These are phyloP conservation scores for Glossophaga mutica DNA, from an alignment of 2,797 vertebrate species.

Conservation along the genomic window DNA sequence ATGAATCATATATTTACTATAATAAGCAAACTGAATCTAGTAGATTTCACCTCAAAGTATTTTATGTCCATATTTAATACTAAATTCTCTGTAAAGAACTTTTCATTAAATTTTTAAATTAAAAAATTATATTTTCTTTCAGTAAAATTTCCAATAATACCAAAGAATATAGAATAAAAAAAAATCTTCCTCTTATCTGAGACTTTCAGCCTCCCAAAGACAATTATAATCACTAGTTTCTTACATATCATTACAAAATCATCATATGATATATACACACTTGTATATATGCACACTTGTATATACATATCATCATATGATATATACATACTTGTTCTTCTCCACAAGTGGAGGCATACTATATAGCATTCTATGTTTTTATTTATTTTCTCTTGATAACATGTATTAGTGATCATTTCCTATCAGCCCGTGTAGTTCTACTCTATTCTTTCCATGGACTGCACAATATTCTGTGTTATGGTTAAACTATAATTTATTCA, in stretches of 20 bases:
- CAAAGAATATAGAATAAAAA: not conserved
- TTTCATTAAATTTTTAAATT: not conserved
- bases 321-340: not conserved
- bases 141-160: constrained; percentile 12
- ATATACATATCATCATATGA: not conserved
- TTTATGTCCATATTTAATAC: not conserved
- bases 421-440: not conserved
- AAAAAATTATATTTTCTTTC: not conserved
- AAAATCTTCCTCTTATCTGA: not conserved
- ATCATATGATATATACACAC: not conserved
- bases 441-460: not conserved
- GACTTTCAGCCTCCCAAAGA: not conserved
- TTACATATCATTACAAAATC: not conserved
- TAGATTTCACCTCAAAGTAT: not conserved
- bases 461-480: not conserved
- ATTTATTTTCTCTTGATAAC: not conserved
- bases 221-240: not conserved
- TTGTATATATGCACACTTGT: not conserved
- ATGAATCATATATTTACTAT: constrained; percentile 2
- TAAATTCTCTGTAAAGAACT: not conserved
- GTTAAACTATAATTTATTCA: not conserved
- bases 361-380: not conserved
- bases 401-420: not conserved
- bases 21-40: not conserved
- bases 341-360: not conserved